Evolutionary conservation across 2,888 invertebrate species (phyloP).

Genomic region (Philereme transversata): DNA sequence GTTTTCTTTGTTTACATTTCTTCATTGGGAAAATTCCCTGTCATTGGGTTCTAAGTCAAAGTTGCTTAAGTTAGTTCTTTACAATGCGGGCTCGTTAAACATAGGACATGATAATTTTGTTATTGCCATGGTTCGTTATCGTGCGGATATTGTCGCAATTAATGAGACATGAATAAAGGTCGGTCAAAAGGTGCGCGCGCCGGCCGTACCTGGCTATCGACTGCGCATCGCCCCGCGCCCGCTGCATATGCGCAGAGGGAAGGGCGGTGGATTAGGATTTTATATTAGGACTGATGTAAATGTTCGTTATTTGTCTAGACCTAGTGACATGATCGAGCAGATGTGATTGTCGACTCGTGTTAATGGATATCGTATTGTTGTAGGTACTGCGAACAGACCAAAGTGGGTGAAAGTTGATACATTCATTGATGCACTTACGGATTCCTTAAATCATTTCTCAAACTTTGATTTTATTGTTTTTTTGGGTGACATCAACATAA

Average conservation of each 20-base stretch:
- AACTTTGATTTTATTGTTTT: constrained; percentile 22
- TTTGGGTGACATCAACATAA: constrained; percentile 24
- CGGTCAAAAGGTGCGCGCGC: background rate
- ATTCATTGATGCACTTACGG: constrained; percentile 29
- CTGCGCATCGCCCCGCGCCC: background rate
- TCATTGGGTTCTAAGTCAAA: constrained; percentile 7
- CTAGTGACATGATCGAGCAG: constrained; percentile 26
- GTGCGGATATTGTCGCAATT: background rate
- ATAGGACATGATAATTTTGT: background rate
- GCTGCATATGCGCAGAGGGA: constrained; percentile 3
- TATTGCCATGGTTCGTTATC: background rate
- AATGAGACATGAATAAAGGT: background rate
- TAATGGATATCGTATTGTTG: constrained; percentile 10
- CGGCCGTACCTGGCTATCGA: constrained; percentile 8
- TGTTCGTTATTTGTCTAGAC: background rate
- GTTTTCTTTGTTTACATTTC: no score
- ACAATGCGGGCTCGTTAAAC: background rate
- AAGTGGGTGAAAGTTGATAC: constrained; percentile 26
- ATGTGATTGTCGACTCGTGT: constrained; percentile 31
- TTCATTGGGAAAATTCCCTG: no score
- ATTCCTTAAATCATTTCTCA: constrained; percentile 18
- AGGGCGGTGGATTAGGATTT: background rate
- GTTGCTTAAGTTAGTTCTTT: constrained; percentile 1
- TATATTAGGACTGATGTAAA: no score
- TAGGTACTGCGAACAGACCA: constrained; percentile 18